Base-by-base conservation (phyloP, 2,113 vertebrate species). In the Sylvilagus bachmani region DNA sequence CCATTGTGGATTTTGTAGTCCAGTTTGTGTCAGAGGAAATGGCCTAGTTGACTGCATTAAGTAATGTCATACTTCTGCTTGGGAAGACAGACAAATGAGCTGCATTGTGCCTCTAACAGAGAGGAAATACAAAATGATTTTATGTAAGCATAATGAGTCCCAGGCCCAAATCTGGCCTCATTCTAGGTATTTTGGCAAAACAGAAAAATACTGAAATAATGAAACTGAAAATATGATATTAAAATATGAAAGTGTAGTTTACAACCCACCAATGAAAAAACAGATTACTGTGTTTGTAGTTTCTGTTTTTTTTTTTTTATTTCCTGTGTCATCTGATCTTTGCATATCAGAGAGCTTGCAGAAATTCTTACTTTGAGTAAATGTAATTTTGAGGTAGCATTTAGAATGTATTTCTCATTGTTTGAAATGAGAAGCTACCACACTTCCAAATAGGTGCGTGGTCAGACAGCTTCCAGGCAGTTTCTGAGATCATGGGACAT, bases 291-390 rank as follows among this genome's bases (percentile, higher is more conserved):
- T 29, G 24, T 82, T 93, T 91, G 25, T 75, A 27, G 5, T 69
- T 44, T 80, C 14, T 67, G 4, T 29, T 53, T 53, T 80, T 73
- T 74, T 14, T 58, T 58, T 16, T 5, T 19, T 19, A 58, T 69
- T 55, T 44, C 75, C 2, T 38, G n/a, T 67, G n/a, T 66, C 19
- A 83, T 53, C 5, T 78, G 51, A 79, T 44, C 78, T 93, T 73
- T 66, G 4, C 29, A 64, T 62, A 83, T 0, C 49, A 51, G 36
- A 55, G 93, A 78, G 4, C 24, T 58, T 82, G n/a, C 29, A 86
- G 12, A 61, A 81, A 49, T 74, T 95, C 16, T 95, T 16, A 5
- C 74, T 89, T 86, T 44, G 81, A 8, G 36, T 38, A 75, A 90
- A 70, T 33, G 38, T 83, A 67, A 58, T 58, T 69, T 64, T 64